Percentiles rank a stretch among this genome's conserved stretches.
phyloP scores from a whole-genome alignment of 2,888 invertebrate species.

The Petrolisthes cinctipes region DNA sequence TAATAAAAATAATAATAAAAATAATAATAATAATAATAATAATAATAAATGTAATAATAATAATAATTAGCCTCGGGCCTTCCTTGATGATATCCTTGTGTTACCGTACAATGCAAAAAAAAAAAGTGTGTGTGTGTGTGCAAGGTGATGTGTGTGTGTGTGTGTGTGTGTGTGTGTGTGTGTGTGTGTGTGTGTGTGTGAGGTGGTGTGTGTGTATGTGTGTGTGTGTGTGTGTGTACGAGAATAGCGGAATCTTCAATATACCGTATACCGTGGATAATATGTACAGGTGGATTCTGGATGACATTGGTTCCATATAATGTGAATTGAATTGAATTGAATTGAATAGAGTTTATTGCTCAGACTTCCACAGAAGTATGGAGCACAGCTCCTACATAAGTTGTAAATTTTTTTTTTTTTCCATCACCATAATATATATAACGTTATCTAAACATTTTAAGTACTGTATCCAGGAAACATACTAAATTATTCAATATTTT shows the following conservation, averaged over 20 bases:
- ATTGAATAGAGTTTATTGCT: too few species aligned
- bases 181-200: conserved; percentile 33
- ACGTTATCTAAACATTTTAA: too few species aligned
- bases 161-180: conserved; percentile 33
- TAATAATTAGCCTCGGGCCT: not conserved
- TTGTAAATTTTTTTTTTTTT: too few species aligned
- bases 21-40: not conserved
- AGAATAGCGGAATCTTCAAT: not conserved
- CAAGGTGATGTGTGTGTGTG: not conserved
- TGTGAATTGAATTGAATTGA: too few species aligned
- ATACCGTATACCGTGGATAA: not conserved
- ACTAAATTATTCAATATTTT: too few species aligned
- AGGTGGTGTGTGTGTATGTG: not conserved
- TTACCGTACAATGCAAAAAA: not conserved
- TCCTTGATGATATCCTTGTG: not conserved
- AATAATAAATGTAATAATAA: not conserved
- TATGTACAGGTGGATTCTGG: too few species aligned
- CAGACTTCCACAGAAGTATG: too few species aligned
- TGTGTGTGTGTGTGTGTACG: not conserved
- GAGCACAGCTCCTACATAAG: too few species aligned
- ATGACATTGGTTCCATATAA: too few species aligned
- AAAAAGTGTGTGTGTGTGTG: not conserved
- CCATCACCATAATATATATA: too few species aligned
- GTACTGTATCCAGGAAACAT: too few species aligned
- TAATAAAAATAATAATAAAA: too few species aligned